phyloP scores from a whole-genome alignment of 2,797 vertebrate species.

The Phalloptychus januarius region DNA sequence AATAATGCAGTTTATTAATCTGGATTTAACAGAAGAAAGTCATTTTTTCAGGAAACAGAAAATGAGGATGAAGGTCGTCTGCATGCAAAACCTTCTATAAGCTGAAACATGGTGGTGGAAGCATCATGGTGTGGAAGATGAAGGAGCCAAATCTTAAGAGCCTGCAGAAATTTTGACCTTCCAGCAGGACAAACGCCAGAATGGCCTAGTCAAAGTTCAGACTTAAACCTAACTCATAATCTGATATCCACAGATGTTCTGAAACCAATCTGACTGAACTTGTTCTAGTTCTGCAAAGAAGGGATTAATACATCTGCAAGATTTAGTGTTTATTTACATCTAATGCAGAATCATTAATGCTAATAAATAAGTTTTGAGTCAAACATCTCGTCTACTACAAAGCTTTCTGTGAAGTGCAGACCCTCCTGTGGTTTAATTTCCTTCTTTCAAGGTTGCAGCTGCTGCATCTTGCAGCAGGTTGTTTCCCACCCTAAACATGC shows the following conservation, averaged over 20 bases:
- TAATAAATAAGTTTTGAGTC: background rate
- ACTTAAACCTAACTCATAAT: background rate
- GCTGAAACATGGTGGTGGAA: background rate
- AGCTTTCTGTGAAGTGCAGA: conserved; percentile 27
- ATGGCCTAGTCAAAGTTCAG: background rate
- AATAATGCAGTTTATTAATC: background rate
- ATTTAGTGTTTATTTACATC: background rate
- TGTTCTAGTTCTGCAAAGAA: background rate
- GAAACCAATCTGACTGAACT: background rate
- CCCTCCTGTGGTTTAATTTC: conserved; percentile 12
- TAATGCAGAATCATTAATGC: background rate
- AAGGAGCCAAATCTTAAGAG: background rate
- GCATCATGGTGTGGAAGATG: background rate
- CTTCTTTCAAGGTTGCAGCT: background rate
- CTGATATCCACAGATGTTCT: background rate
- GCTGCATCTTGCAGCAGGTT: conserved; percentile 6
- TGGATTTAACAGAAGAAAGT: background rate
- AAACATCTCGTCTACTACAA: conserved; percentile 22
- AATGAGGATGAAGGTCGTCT: background rate
- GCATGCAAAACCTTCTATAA: background rate
- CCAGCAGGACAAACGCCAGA: background rate
- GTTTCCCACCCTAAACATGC: conserved; percentile 8
- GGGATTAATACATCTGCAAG: background rate
- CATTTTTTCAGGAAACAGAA: background rate
- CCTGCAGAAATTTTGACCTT: background rate